Evolutionary conservation across 2,113 vertebrate species (phyloP).

Genomic region (Elgaria multicarinata): DNA sequence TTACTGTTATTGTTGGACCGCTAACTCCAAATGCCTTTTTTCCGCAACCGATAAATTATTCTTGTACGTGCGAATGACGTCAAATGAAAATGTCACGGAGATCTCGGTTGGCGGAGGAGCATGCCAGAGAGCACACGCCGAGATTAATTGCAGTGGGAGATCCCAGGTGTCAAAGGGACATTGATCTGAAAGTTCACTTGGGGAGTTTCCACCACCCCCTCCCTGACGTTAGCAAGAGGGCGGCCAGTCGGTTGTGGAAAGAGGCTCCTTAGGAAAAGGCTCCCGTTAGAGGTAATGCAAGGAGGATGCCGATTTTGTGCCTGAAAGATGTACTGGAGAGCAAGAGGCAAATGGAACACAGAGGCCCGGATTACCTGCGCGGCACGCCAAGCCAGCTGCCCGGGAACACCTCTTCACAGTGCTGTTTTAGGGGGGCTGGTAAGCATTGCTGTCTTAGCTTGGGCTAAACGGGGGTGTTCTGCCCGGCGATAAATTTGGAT

Average conservation of each 20-base stretch:
- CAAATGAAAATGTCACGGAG: slow-evolving; percentile 49
- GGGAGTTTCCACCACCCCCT: fast-evolving
- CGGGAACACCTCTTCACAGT: not conserved
- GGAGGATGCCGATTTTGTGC: not conserved
- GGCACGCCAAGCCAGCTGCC: not conserved
- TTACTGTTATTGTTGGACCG: not conserved
- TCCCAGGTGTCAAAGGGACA: not conserved
- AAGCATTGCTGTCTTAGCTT: not conserved
- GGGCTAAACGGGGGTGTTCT: not conserved
- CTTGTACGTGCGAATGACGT: slow-evolving; percentile 41
- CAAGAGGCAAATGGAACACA: not conserved
- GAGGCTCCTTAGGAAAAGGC: no score
- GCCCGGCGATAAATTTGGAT: not conserved
- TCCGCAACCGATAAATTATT: slow-evolving; percentile 33
- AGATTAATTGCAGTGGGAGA: slow-evolving; percentile 1
- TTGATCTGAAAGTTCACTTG: slow-evolving; percentile 18
- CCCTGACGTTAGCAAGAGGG: not conserved
- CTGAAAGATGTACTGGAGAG: not conserved
- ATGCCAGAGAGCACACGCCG: slow-evolving; percentile 2
- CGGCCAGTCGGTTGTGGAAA: not conserved
- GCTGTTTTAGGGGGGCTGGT: no score
- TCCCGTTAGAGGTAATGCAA: not conserved
- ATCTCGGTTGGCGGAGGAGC: slow-evolving; percentile 36
- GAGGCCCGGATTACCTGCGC: not conserved
- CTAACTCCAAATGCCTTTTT: not conserved